These are phyloP conservation scores for Rutilus rutilus DNA, from an alignment of 2,113 vertebrate species.

Conservation along the genomic window DNA sequence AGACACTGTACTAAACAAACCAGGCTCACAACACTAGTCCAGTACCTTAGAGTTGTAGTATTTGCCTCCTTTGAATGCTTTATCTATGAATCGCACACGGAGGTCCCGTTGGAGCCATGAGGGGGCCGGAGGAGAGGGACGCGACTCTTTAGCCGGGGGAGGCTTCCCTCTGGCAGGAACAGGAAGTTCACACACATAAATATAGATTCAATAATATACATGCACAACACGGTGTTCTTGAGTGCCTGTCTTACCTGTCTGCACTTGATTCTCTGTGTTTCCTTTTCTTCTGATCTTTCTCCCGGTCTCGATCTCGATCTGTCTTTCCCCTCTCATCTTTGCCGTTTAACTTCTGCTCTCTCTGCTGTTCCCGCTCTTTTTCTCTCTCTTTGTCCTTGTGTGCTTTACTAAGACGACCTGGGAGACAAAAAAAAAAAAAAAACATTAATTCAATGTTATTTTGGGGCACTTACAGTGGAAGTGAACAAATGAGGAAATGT, in stretches of 20 bases:
- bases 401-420: conserved; percentile 80
- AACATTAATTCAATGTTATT: background rate
- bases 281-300: conserved; percentile 73
- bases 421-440: background rate
- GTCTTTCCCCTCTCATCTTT: conserved; percentile 65
- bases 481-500: too few species aligned
- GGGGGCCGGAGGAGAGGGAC: conserved; percentile 60
- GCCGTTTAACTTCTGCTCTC: conserved; percentile 54
- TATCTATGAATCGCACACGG: conserved; percentile 88
- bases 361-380: conserved; percentile 55
- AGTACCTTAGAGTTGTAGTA: conserved; percentile 92
- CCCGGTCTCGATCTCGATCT: conserved; percentile 54
- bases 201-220: background rate
- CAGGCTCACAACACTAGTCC: background rate
- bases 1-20: background rate
- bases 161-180: conserved; percentile 69
- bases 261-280: conserved; percentile 71
- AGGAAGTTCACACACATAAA: background rate
- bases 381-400: conserved; percentile 76
- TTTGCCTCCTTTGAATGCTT: conserved; percentile 82
- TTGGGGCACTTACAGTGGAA: too few species aligned
- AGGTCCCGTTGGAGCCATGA: conserved; percentile 87
- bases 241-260: conserved; percentile 67
- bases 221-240: background rate
- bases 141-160: conserved; percentile 66